Evolutionary conservation across 1,140 invertebrate genomes (phyloP), one percentile per base, ranked within the genome.

Genomic region (Elysia chlorotica): DNA sequence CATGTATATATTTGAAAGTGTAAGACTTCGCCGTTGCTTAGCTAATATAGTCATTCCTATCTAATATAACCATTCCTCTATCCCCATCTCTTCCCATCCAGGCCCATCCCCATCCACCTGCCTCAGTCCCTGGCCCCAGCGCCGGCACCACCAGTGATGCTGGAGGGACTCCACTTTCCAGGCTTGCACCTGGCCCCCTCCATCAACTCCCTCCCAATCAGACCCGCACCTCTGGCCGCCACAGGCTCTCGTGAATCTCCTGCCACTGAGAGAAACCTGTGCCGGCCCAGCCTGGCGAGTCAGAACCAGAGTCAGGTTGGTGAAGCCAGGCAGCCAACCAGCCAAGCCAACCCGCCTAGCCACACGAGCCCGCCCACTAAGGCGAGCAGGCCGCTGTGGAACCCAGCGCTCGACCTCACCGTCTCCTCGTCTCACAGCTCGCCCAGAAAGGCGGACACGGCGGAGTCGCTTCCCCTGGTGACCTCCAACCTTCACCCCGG

Each of bases 61-160:
- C n/a, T n/a, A 48, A 48, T n/a, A 14, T 10, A 48, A 14, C 41
- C 10, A 48, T n/a, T 48, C 41, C 41, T 48, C 10, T 14, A 48
- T n/a, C n/a, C 41, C 41, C 41, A 14, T 48, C 41, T 48, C 10
- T 71, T 33, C 25, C 17, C 57, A 48, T 17, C 6, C 69, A 71
- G 69, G 53, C 69, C 69, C 10, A 71, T 71, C 6, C 69, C 69
- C 25, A 71, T 71, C 1, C 69, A 71, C 23, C 69, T 71, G 1
- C 25, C 57, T 31, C n/a, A n/a, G n/a, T n/a, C n/a, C n/a, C n/a
- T n/a, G n/a, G n/a, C n/a, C n/a, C n/a, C n/a, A n/a, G n/a, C n/a
- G n/a, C n/a, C n/a, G n/a, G n/a, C n/a, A n/a, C n/a, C n/a, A n/a
- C n/a, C n/a, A n/a, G n/a, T n/a, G n/a, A n/a, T n/a, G n/a, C n/a